Evolutionary conservation across 2,113 vertebrate species (phyloP).

Genomic region (Scartelaos histophorus): DNA sequence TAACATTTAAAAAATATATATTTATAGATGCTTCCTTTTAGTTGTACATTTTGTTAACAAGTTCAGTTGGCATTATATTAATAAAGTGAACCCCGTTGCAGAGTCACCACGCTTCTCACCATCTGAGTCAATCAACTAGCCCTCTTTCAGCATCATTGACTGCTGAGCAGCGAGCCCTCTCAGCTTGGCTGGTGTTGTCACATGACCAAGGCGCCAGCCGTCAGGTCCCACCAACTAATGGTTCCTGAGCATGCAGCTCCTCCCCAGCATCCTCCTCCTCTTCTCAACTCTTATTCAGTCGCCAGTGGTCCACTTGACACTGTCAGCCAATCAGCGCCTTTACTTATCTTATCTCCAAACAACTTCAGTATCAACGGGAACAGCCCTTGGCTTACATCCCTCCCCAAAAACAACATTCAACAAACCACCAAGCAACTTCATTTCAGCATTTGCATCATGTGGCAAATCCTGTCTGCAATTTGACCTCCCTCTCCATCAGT

Average conservation of each 20-base stretch:
- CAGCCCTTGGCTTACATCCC: constrained; percentile 93
- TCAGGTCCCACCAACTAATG: constrained; percentile 98
- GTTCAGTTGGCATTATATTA: constrained; percentile 92
- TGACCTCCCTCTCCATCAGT: constrained; percentile 98
- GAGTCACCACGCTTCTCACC: constrained; percentile 99
- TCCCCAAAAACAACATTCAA: constrained; percentile 84
- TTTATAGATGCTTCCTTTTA: constrained; percentile 77
- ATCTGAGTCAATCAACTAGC: constrained; percentile 99
- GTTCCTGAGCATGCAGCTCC: constrained; percentile 99
- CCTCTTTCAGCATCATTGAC: constrained; percentile 99
- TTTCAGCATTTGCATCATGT: constrained; percentile 92
- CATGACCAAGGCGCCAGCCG: constrained; percentile 98
- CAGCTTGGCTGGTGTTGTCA: constrained; percentile 99
- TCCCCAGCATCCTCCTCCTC: constrained; percentile 90
- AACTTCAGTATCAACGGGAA: constrained; percentile 90
- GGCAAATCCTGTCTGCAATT: constrained; percentile 99
- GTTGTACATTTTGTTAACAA: constrained; percentile 90
- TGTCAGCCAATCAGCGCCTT: constrained; percentile 95
- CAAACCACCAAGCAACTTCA: constrained; percentile 94
- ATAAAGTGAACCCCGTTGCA: constrained; percentile 99
- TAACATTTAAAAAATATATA: not conserved
- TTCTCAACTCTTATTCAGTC: constrained; percentile 97
- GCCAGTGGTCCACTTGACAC: constrained; percentile 92
- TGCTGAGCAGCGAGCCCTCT: constrained; percentile 98
- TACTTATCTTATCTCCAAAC: constrained; percentile 92